Conservation (phyloP, 92 coral and sea anemone genomes). For the Diadumene lineata region DNA sequence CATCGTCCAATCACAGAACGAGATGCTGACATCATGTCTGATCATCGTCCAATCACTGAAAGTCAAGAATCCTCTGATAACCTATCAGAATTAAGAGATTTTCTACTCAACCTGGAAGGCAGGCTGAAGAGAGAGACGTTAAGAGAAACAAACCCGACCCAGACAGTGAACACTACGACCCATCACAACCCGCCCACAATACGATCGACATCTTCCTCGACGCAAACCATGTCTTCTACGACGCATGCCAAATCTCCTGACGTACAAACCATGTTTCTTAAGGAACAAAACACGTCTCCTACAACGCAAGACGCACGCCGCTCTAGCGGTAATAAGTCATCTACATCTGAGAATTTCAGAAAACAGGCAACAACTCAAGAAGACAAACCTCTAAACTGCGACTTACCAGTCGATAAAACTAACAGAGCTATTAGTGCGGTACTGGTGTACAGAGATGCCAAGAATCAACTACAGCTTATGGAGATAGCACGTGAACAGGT, state of each 20-base stretch:
- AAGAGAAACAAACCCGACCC: not conserved
- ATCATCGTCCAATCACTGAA: not conserved
- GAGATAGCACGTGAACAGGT: slow-evolving; percentile 48
- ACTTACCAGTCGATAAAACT: not conserved
- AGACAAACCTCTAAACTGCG: slow-evolving; percentile 34
- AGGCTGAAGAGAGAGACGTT: slow-evolving; percentile 5
- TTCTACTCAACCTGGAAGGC: not conserved
- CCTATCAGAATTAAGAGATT: not conserved
- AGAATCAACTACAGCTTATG: slow-evolving; percentile 30
- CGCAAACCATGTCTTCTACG: too few species aligned
- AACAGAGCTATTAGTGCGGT: slow-evolving; percentile 21
- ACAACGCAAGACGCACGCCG: not conserved
- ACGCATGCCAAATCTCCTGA: too few species aligned
- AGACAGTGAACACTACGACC: too few species aligned
- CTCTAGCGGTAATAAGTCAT: not conserved
- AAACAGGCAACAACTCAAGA: not conserved
- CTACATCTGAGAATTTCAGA: not conserved
- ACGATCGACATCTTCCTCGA: too few species aligned
- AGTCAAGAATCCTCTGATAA: not conserved
- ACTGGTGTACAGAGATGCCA: slow-evolving; percentile 33
- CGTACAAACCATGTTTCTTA: too few species aligned
- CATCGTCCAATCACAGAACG: slow-evolving; percentile 1
- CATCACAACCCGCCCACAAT: too few species aligned
- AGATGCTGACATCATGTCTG: not conserved
- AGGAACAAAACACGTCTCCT: too few species aligned